Percentiles rank a stretch among this genome's conserved stretches.
phyloP scores from a whole-genome alignment of 2,888 invertebrate species.

The Spodoptera littoralis region DNA sequence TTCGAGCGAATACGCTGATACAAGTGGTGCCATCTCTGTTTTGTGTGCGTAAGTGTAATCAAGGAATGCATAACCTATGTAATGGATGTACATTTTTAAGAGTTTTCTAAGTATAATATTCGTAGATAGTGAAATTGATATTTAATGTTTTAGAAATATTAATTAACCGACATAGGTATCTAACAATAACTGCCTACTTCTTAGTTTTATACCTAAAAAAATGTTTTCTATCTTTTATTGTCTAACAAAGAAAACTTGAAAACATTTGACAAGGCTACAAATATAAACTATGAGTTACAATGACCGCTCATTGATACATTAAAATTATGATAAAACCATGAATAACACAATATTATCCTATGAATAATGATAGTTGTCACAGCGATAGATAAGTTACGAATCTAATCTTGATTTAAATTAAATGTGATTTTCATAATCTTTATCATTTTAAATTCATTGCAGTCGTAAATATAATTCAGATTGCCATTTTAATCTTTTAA shows the following conservation, averaged over 20 bases:
- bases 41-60: too few relatives aligned
- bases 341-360: slow-evolving; percentile 17
- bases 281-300: slow-evolving; percentile 17
- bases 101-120: too few relatives aligned
- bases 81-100: too few relatives aligned
- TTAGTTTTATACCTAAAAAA: neutral
- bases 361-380: slow-evolving; percentile 27
- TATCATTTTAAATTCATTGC: slow-evolving; percentile 25
- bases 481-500: slow-evolving; percentile 30
- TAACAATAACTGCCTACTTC: too few relatives aligned
- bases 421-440: slow-evolving; percentile 23
- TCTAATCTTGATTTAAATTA: slow-evolving; percentile 41
- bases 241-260: slow-evolving; percentile 22
- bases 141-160: too few relatives aligned
- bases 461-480: slow-evolving; percentile 17
- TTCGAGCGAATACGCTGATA: too few relatives aligned
- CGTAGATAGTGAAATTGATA: too few relatives aligned
- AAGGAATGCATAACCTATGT: too few relatives aligned
- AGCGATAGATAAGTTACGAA: slow-evolving; percentile 21
- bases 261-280: slow-evolving; percentile 30
- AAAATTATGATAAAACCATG: slow-evolving; percentile 7
- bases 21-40: too few relatives aligned
- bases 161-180: too few relatives aligned
- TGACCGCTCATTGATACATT: neutral
- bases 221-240: slow-evolving; percentile 6